Percentiles rank a stretch among this genome's conserved stretches.
phyloP scores from a whole-genome alignment of 2,888 invertebrate genomes.

The Pyrrhosoma nymphula region DNA sequence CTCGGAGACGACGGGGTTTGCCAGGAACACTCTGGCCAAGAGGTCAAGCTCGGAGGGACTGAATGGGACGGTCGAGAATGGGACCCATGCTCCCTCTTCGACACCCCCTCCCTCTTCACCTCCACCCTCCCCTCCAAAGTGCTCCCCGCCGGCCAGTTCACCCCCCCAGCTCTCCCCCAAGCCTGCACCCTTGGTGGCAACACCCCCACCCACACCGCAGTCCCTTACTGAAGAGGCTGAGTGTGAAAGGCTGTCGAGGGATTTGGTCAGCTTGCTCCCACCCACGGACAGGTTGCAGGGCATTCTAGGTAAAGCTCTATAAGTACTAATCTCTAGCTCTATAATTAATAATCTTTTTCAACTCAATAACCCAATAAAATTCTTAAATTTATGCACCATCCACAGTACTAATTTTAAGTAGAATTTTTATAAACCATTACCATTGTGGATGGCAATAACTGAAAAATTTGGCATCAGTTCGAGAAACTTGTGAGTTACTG shows the following conservation, averaged over 20 bases:
- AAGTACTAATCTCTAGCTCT: slow-evolving; percentile 69
- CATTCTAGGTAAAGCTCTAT: slow-evolving; percentile 80
- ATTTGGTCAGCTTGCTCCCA: slow-evolving; percentile 77
- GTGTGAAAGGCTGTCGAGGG: slow-evolving; percentile 84
- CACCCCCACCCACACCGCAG: slow-evolving; percentile 78
- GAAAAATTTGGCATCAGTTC: too few species aligned
- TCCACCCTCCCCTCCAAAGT: slow-evolving; percentile 42
- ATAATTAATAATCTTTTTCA: background rate
- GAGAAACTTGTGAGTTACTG: too few species aligned
- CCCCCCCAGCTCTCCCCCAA: background rate
- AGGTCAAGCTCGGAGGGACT: slow-evolving; percentile 17
- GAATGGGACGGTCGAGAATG: slow-evolving; percentile 29
- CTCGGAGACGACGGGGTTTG: background rate
- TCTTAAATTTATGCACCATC: too few species aligned
- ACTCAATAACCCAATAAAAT: too few species aligned
- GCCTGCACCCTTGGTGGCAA: slow-evolving; percentile 71
- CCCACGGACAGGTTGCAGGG: slow-evolving; percentile 83
- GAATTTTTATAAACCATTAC: too few species aligned
- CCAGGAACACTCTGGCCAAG: background rate
- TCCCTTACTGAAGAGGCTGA: slow-evolving; percentile 88
- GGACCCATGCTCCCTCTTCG: background rate
- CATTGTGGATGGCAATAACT: too few species aligned
- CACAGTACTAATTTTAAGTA: too few species aligned
- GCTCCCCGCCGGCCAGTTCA: slow-evolving; percentile 17
- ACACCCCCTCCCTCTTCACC: slow-evolving; percentile 15